Conservation (phyloP, 2,113 vertebrate species). For the Oreochromis tanganicae region DNA sequence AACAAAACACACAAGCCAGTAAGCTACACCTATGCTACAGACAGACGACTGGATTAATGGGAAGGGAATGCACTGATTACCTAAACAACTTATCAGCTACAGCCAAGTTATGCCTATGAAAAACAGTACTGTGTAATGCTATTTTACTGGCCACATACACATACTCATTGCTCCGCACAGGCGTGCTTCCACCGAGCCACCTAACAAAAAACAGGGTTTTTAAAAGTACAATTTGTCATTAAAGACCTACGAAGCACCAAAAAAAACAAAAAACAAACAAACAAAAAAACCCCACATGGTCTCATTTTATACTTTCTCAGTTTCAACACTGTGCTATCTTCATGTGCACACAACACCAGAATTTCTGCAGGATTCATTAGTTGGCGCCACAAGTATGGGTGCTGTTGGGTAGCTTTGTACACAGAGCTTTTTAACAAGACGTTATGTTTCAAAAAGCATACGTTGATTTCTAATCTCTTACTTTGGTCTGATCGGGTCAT, state of each 20-base stretch:
- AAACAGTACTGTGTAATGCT: not conserved
- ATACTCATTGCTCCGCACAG: slow-evolving; percentile 83
- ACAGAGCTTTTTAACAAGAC: not conserved
- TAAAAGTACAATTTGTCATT: slow-evolving; percentile 10
- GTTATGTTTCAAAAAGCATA: not conserved
- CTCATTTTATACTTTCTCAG: not conserved
- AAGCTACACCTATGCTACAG: not conserved
- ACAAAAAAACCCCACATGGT: too few species aligned
- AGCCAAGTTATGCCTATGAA: slow-evolving; percentile 1
- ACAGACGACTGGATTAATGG: slow-evolving; percentile 7
- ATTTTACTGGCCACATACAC: slow-evolving; percentile 79
- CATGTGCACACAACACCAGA: not conserved
- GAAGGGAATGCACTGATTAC: not conserved
- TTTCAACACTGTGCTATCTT: not conserved
- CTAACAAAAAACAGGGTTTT: slow-evolving; percentile 77
- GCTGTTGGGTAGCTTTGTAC: not conserved
- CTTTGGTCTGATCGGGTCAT: slow-evolving; percentile 89
- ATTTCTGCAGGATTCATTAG: not conserved
- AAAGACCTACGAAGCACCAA: not conserved
- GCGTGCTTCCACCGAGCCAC: slow-evolving; percentile 87
- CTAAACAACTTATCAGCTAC: not conserved
- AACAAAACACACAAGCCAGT: not conserved
- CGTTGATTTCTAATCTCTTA: slow-evolving; percentile 59
- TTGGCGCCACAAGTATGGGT: not conserved
- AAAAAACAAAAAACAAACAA: fast-evolving